These are phyloP conservation scores for Tachysurus fulvidraco DNA, from an alignment of 2,113 vertebrate species.

Conservation along the genomic window DNA sequence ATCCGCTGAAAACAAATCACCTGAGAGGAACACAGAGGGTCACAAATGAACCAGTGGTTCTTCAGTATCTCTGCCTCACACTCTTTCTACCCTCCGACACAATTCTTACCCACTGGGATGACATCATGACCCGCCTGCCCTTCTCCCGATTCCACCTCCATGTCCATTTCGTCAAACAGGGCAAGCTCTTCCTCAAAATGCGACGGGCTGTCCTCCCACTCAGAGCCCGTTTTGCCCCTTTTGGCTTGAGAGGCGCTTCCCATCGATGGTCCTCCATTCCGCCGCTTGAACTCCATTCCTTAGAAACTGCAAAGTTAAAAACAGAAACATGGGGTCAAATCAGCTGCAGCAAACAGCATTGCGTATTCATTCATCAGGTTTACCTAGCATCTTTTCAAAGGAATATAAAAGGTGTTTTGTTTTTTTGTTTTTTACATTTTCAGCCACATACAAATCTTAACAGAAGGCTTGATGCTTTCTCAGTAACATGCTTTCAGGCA, in stretches of 20 bases:
- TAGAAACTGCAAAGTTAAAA: not conserved
- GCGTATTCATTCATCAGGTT: not conserved
- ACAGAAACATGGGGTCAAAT: not conserved
- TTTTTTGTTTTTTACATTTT: too few relatives aligned
- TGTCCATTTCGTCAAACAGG: slow-evolving; percentile 81
- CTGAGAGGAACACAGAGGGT: slow-evolving; percentile 59
- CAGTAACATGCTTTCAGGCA: too few relatives aligned
- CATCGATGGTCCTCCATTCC: slow-evolving; percentile 54
- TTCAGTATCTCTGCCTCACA: not conserved
- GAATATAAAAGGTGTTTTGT: not conserved
- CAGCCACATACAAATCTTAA: too few relatives aligned
- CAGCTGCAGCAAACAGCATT: not conserved
- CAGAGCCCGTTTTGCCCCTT: slow-evolving; percentile 60
- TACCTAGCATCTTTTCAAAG: not conserved
- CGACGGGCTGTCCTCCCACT: slow-evolving; percentile 82
- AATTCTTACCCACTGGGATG: slow-evolving; percentile 73
- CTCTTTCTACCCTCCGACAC: not conserved
- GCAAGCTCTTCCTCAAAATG: slow-evolving; percentile 84
- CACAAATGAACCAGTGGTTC: not conserved
- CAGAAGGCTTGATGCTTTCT: too few relatives aligned
- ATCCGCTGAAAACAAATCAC: slow-evolving; percentile 73
- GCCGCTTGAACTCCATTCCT: slow-evolving; percentile 74
- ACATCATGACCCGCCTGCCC: slow-evolving; percentile 75
- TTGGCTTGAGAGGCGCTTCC: slow-evolving; percentile 70
- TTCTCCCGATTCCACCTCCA: slow-evolving; percentile 75